phyloP scores from a whole-genome alignment of 1,140 invertebrate genomes.

The Heliothis virescens region DNA sequence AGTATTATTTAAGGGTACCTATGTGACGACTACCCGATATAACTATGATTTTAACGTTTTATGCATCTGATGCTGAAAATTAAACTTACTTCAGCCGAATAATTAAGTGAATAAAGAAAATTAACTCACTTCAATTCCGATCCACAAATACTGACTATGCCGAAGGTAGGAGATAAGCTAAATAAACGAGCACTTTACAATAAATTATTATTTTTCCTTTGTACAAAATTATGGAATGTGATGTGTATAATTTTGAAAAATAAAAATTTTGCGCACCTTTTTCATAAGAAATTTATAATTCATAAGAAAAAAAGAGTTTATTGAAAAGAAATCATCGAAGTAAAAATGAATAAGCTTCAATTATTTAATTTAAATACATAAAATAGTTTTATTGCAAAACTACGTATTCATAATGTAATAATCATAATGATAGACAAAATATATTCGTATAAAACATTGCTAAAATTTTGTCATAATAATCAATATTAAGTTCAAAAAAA shows the following conservation, averaged over 20 bases:
- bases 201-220: constrained; percentile 52
- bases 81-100: neutral
- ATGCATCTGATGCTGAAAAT: constrained; percentile 37
- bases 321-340: constrained; percentile 10
- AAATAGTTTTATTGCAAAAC: neutral
- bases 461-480: neutral
- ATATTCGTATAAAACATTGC: constrained; percentile 13
- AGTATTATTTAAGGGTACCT: constrained; percentile 39
- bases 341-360: neutral
- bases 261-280: constrained; percentile 56
- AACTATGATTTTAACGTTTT: constrained; percentile 34
- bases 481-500: constrained; percentile 10
- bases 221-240: constrained; percentile 83
- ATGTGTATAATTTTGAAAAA: constrained; percentile 66
- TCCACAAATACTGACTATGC: constrained; percentile 66
- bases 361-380: constrained; percentile 17
- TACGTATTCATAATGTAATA: constrained; percentile 22
- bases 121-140: constrained; percentile 58
- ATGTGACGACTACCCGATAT: constrained; percentile 44
- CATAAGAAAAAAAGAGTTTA: constrained; percentile 23
- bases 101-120: constrained; percentile 30
- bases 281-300: constrained; percentile 61
- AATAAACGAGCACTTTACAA: constrained; percentile 25
- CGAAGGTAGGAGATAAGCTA: constrained; percentile 59
- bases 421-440: constrained; percentile 18